A percentile compares a stretch with the other conserved stretches of the same genome.
These are phyloP conservation scores for Actinostola sp. DNA, from an alignment of 92 coral and sea anemone genomes.

Conservation along the genomic window DNA sequence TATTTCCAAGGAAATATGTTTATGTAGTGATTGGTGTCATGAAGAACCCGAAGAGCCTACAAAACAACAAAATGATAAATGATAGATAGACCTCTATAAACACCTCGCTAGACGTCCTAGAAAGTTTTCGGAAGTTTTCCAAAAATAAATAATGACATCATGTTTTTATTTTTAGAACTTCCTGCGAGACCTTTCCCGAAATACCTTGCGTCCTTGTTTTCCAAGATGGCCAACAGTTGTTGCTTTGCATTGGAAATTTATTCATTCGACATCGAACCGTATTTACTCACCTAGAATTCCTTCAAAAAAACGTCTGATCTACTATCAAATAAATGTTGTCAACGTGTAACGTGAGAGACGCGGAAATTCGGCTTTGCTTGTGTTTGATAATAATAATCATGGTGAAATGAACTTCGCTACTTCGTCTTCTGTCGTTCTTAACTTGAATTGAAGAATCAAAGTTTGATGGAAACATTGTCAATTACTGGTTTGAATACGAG, in stretches of 20 bases:
- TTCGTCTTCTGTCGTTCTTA: no score
- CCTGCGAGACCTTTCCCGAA: background rate
- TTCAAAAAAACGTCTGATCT: background rate
- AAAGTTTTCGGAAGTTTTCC: no score
- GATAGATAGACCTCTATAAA: no score
- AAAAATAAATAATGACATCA: constrained; percentile 14
- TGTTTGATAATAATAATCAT: background rate
- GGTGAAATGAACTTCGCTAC: no score
- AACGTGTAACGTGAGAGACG: background rate
- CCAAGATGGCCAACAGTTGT: constrained; percentile 21
- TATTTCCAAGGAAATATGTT: no score
- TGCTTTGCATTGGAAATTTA: background rate
- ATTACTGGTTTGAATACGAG: background rate
- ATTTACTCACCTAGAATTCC: background rate
- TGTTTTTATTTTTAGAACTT: constrained; percentile 5
- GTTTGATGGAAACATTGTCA: no score
- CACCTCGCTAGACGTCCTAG: no score
- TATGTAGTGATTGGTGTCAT: no score
- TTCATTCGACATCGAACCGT: background rate
- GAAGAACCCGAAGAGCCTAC: no score
- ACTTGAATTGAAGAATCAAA: no score
- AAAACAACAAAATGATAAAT: no score
- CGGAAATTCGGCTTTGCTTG: background rate
- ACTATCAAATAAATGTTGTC: background rate
- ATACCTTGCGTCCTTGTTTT: background rate